phyloP scores from a whole-genome alignment of 2,113 vertebrate species.

The Nestor notabilis region DNA sequence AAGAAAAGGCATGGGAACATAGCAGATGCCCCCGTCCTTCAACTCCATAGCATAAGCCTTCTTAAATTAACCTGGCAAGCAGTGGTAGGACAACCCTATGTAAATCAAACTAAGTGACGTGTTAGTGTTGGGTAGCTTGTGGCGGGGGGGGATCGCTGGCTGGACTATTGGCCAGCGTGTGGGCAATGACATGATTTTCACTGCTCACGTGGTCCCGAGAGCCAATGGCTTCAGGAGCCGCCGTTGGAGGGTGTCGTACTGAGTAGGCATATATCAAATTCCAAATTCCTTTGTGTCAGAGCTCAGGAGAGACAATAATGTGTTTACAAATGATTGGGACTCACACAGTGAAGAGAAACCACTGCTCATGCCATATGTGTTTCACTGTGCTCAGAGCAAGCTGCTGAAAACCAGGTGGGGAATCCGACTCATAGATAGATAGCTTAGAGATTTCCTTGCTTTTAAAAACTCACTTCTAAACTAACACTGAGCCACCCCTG shows the following conservation, averaged over 20 bases:
- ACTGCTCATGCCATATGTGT: slow-evolving; percentile 42
- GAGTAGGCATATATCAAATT: slow-evolving; percentile 38
- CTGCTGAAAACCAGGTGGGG: slow-evolving; percentile 56
- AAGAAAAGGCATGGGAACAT: not conserved
- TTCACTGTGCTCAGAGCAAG: slow-evolving; percentile 1
- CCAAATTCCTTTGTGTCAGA: slow-evolving; percentile 66
- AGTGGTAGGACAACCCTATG: not conserved
- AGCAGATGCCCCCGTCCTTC: not conserved
- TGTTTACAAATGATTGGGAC: slow-evolving; percentile 61
- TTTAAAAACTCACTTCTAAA: slow-evolving; percentile 29
- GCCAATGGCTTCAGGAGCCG: slow-evolving; percentile 16
- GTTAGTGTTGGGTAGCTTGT: not conserved
- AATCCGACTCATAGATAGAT: not conserved
- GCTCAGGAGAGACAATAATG: slow-evolving; percentile 49
- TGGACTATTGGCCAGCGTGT: slow-evolving; percentile 19
- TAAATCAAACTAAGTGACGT: not conserved
- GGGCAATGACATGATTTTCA: not conserved
- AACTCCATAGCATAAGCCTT: not conserved
- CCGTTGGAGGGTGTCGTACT: not conserved
- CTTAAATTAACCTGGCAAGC: not conserved
- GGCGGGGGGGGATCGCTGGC: not conserved
- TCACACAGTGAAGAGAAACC: slow-evolving; percentile 14
- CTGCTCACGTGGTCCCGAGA: slow-evolving; percentile 12
- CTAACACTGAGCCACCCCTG: not conserved
- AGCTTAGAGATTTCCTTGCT: slow-evolving; percentile 6